Percentiles rank a stretch among this genome's conserved stretches.
These are phyloP conservation scores for Phrynosoma platyrhinos DNA, from an alignment of 2,113 vertebrate genomes.

Conservation along the genomic window DNA sequence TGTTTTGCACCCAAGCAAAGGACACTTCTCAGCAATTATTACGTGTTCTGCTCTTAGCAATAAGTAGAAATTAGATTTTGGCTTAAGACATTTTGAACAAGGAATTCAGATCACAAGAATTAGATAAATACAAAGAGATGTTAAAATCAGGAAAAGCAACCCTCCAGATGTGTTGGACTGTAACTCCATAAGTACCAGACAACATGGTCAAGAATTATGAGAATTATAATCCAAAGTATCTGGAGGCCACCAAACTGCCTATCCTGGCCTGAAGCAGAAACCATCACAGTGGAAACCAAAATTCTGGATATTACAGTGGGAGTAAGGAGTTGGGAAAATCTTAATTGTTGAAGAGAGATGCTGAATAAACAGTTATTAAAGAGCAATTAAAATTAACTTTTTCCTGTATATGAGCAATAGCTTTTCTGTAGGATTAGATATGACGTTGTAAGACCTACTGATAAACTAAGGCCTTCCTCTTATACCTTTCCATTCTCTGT, in stretches of 20 bases:
- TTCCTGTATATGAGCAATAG: not conserved
- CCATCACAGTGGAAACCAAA: too few relatives aligned
- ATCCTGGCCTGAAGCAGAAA: rapidly evolving
- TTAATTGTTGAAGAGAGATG: not conserved
- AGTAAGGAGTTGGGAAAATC: not conserved
- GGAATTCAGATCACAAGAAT: not conserved
- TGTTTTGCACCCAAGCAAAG: too few relatives aligned
- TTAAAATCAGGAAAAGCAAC: too few relatives aligned
- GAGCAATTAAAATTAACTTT: too few relatives aligned
- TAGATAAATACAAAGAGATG: too few relatives aligned
- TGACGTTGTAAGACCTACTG: not conserved
- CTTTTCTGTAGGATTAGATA: not conserved
- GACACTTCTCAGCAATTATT: too few relatives aligned
- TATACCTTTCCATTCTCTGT: conserved; percentile 12
- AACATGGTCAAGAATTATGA: not conserved
- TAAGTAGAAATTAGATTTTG: not conserved
- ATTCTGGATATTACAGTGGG: not conserved
- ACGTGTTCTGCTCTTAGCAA: not conserved
- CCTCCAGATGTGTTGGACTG: not conserved
- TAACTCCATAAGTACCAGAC: not conserved
- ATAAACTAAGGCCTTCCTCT: rapidly evolving
- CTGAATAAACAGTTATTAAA: not conserved
- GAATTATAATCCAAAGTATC: not conserved
- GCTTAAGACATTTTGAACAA: not conserved
- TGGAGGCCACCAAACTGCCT: not conserved